phyloP scores from a whole-genome alignment of 2,888 invertebrate species.

The Ichneumon xanthorius region DNA sequence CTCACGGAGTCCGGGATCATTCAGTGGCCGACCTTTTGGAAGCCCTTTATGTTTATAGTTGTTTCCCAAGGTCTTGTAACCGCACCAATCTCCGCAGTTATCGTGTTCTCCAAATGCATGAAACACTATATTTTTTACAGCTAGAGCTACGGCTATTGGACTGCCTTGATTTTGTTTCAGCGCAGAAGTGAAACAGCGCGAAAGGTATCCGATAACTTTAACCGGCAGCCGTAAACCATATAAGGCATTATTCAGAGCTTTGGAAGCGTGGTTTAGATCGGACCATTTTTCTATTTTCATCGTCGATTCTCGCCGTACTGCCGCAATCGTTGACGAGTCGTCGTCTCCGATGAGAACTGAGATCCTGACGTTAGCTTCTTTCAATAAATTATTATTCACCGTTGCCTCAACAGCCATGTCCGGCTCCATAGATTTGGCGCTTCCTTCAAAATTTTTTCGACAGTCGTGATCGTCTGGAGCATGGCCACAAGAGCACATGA shows the following conservation, averaged over 20 bases:
- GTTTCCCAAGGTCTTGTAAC: not conserved
- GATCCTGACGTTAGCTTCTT: slow-evolving; percentile 64
- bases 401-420: slow-evolving; percentile 68
- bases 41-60: slow-evolving; percentile 23
- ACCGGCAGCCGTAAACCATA: slow-evolving; percentile 3
- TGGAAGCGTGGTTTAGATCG: slow-evolving; percentile 38
- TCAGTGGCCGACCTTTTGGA: slow-evolving; percentile 32
- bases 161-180: slow-evolving; percentile 44
- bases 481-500: slow-evolving; percentile 56
- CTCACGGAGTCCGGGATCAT: not conserved
- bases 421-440: slow-evolving; percentile 75
- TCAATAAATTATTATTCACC: slow-evolving; percentile 68
- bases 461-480: slow-evolving; percentile 70
- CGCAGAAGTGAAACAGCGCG: slow-evolving; percentile 31
- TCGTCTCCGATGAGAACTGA: slow-evolving; percentile 72
- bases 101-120: slow-evolving; percentile 69
- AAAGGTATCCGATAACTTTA: slow-evolving; percentile 26
- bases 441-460: slow-evolving; percentile 70
- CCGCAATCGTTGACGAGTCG: slow-evolving; percentile 69
- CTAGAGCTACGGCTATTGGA: not conserved
- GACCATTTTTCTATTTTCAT: slow-evolving; percentile 39
- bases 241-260: slow-evolving; percentile 15
- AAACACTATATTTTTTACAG: slow-evolving; percentile 59
- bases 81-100: slow-evolving; percentile 68
- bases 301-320: slow-evolving; percentile 28